Evolutionary conservation across 2,888 invertebrate genomes (phyloP).

Genomic region (Drosophila gaucha): DNA sequence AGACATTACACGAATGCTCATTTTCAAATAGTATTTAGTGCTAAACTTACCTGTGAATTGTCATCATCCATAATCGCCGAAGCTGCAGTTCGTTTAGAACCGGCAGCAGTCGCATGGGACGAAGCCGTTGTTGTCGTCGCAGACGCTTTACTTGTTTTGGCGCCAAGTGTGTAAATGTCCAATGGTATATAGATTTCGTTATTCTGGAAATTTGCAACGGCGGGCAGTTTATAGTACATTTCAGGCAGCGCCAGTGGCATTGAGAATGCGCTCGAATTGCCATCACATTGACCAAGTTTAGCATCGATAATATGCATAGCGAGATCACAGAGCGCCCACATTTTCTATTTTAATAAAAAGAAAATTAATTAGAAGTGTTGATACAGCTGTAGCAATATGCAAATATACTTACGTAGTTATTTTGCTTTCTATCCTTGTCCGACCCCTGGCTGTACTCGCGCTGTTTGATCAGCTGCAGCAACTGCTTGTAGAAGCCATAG

Average conservation of each 20-base stretch:
- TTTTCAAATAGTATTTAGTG: not conserved
- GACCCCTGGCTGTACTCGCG: slow-evolving; percentile 93
- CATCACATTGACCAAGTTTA: slow-evolving; percentile 93
- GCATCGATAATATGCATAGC: slow-evolving; percentile 95
- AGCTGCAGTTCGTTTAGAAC: slow-evolving; percentile 51
- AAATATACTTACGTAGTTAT: slow-evolving; percentile 59
- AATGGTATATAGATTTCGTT: slow-evolving; percentile 92
- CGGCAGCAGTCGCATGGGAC: slow-evolving; percentile 38
- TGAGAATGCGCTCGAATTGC: slow-evolving; percentile 92
- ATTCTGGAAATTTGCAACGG: slow-evolving; percentile 90
- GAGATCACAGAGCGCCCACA: slow-evolving; percentile 98
- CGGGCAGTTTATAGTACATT: slow-evolving; percentile 94
- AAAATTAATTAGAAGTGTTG: not conserved
- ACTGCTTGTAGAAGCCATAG: slow-evolving; percentile 96
- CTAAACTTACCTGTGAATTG: slow-evolving; percentile 60
- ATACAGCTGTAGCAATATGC: not conserved
- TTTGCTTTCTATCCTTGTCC: slow-evolving; percentile 88
- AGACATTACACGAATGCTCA: not conserved
- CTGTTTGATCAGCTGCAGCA: slow-evolving; percentile 97
- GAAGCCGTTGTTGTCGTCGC: slow-evolving; percentile 38
- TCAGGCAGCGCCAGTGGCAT: slow-evolving; percentile 94
- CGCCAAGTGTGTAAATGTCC: slow-evolving; percentile 85
- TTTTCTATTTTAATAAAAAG: slow-evolving; percentile 88
- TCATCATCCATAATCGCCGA: slow-evolving; percentile 57
- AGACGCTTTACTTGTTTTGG: slow-evolving; percentile 53